Conservation (phyloP, 2,888 invertebrate species). For the Andrena trimmerana region DNA sequence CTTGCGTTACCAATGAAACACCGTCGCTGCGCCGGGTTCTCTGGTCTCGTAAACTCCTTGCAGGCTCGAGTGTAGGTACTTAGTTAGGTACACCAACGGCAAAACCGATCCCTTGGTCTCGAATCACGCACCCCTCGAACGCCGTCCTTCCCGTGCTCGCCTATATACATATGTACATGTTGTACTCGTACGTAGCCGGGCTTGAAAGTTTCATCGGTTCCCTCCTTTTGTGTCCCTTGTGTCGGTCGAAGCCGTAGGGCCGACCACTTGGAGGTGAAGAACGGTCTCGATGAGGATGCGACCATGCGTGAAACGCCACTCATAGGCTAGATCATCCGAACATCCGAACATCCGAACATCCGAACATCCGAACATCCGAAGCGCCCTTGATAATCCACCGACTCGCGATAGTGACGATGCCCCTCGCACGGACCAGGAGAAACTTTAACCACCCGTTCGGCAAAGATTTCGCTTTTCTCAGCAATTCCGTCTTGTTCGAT, state of each 20-base stretch:
- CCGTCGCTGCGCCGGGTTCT: neutral
- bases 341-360: neutral
- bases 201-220: neutral
- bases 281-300: slow-evolving; percentile 35
- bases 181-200: too few species aligned
- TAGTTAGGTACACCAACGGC: neutral
- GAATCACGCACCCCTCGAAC: slow-evolving; percentile 31
- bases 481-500: neutral
- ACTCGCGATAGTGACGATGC: neutral
- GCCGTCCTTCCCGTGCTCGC: neutral
- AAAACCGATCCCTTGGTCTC: slow-evolving; percentile 8
- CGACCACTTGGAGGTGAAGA: slow-evolving; percentile 46
- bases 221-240: slow-evolving; percentile 18
- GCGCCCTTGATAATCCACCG: neutral
- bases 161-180: too few species aligned
- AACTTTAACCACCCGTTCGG: slow-evolving; percentile 18
- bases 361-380: neutral
- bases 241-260: slow-evolving; percentile 35
- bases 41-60: slow-evolving; percentile 19
- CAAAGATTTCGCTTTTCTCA: neutral
- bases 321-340: neutral
- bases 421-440: too few species aligned
- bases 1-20: neutral
- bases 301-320: neutral
- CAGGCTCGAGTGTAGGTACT: slow-evolving; percentile 12